phyloP scores from a whole-genome alignment of 2,113 vertebrate species.

The Tenebrosternarchus preto region DNA sequence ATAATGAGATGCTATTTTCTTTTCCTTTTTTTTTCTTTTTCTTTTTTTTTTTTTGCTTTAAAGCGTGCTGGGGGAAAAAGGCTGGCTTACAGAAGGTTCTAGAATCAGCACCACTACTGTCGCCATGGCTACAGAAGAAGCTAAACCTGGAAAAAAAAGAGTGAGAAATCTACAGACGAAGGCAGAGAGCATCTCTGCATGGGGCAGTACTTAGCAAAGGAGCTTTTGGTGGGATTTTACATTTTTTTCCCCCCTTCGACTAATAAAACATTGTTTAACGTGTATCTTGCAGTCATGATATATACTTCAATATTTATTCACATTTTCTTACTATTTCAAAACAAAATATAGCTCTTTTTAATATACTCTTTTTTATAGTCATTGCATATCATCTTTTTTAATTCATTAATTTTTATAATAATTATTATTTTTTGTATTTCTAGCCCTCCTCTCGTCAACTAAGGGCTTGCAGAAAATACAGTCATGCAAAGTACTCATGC shows the following conservation, averaged over 20 bases:
- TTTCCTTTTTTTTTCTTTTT: too few relatives aligned
- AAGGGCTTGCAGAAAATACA: slow-evolving; percentile 81
- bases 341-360: slow-evolving; percentile 83
- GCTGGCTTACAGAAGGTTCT: slow-evolving; percentile 38
- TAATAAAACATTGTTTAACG: slow-evolving; percentile 74
- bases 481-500: slow-evolving; percentile 83
- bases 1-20: slow-evolving; percentile 36
- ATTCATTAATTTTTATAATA: slow-evolving; percentile 64
- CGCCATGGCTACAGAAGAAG: slow-evolving; percentile 53
- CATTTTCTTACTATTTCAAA: slow-evolving; percentile 75
- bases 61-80: slow-evolving; percentile 40
- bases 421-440: slow-evolving; percentile 72
- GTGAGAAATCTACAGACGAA: neutral
- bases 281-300: slow-evolving; percentile 78
- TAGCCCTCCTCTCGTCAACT: slow-evolving; percentile 77
- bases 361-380: slow-evolving; percentile 75
- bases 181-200: neutral
- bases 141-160: slow-evolving; percentile 24
- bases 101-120: slow-evolving; percentile 52
- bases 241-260: slow-evolving; percentile 62
- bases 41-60: slow-evolving; percentile 1
- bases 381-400: slow-evolving; percentile 81
- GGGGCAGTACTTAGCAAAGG: slow-evolving; percentile 74
- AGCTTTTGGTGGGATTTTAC: slow-evolving; percentile 52
- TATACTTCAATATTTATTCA: slow-evolving; percentile 72